Conservation (phyloP, 2,888 invertebrate species). For the Cremastinae sp. region DNA sequence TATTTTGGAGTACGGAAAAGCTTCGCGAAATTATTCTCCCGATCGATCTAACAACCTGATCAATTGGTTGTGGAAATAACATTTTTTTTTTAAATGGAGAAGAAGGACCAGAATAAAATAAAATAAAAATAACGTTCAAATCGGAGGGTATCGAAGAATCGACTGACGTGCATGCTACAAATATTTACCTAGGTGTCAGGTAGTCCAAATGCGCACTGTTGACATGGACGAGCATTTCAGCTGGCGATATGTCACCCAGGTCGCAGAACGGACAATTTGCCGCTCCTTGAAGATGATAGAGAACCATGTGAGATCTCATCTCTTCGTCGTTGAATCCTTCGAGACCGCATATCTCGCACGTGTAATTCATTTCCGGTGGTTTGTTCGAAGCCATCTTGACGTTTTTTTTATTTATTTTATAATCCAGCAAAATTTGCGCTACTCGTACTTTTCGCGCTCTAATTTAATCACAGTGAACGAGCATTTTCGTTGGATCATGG, state of each 20-base stretch:
- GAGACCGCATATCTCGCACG: conserved; percentile 93
- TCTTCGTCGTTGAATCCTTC: conserved; percentile 90
- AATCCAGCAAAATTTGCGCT: background rate
- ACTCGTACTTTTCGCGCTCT: background rate
- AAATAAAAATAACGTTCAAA: conserved; percentile 2
- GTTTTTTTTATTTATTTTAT: conserved; percentile 13
- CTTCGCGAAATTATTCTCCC: no score
- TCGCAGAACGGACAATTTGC: conserved; percentile 92
- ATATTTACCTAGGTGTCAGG: conserved; percentile 84
- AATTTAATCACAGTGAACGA: background rate
- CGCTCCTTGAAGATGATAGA: conserved; percentile 89
- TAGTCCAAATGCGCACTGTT: conserved; percentile 93
- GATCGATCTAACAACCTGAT: no score
- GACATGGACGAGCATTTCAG: conserved; percentile 89
- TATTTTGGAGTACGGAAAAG: no score
- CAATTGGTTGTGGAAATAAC: no score
- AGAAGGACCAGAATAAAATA: background rate
- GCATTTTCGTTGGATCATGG: conserved; percentile 17
- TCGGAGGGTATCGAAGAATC: background rate
- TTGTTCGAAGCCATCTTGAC: conserved; percentile 81
- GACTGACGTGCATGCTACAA: background rate
- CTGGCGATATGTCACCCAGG: conserved; percentile 86
- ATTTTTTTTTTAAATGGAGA: background rate
- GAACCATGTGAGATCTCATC: conserved; percentile 89
- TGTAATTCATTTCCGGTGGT: conserved; percentile 83